Evolutionary conservation across 2,888 invertebrate species (phyloP).

Genomic region (Cepaea hortensis): DNA sequence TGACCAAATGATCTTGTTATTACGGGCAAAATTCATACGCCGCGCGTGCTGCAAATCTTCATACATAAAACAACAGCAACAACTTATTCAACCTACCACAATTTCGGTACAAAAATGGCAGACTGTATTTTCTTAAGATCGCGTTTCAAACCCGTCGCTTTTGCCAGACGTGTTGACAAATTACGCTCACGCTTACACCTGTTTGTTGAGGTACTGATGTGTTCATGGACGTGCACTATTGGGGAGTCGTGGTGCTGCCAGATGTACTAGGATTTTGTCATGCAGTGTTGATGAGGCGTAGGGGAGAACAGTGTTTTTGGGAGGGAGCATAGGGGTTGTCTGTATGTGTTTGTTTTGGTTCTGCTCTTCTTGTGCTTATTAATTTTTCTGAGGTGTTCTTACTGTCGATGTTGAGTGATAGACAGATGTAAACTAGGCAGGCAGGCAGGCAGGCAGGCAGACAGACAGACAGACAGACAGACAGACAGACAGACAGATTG

Average conservation of each 20-base stretch:
- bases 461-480: too few relatives aligned
- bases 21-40: neutral
- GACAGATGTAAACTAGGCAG: too few relatives aligned
- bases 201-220: neutral
- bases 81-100: neutral
- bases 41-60: neutral
- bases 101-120: neutral
- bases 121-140: neutral
- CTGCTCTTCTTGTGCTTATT: too few relatives aligned
- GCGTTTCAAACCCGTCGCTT: neutral
- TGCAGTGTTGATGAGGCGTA: too few relatives aligned
- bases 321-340: too few relatives aligned
- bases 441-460: too few relatives aligned
- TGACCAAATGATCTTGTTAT: conserved; percentile 5
- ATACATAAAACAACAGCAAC: neutral
- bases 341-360: too few relatives aligned
- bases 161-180: neutral
- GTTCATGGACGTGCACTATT: neutral
- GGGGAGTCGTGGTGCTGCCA: neutral
- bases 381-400: too few relatives aligned
- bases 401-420: too few relatives aligned
- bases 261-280: neutral
- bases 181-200: neutral
- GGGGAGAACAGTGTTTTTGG: too few relatives aligned
- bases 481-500: too few relatives aligned